A percentile compares a stretch with the other conserved stretches of the same genome.
Conservation (phyloP, 2,113 vertebrate species). For the Gila orcuttii region DNA sequence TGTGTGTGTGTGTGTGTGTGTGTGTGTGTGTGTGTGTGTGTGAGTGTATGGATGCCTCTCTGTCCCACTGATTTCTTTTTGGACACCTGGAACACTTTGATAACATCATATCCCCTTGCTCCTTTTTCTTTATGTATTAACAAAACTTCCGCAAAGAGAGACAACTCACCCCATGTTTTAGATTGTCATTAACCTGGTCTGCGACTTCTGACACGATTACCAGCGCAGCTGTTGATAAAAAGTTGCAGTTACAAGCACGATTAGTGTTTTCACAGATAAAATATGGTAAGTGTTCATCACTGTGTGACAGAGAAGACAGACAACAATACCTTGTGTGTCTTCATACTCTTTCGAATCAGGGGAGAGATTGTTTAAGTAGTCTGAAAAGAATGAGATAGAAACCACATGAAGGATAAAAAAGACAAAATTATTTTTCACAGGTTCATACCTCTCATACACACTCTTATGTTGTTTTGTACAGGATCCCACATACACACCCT, state of each 20-base stretch:
- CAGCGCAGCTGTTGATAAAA: slow-evolving; percentile 82
- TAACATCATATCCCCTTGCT: slow-evolving; percentile 65
- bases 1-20: slow-evolving; percentile 1
- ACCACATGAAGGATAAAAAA: slow-evolving; percentile 17
- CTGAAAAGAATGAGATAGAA: slow-evolving; percentile 72
- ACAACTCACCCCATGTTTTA: slow-evolving; percentile 93
- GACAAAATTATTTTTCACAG: neutral
- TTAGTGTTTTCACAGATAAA: neutral
- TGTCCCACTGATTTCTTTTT: slow-evolving; percentile 54
- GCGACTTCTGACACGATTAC: slow-evolving; percentile 88
- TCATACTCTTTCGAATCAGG: slow-evolving; percentile 95
- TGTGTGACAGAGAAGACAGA: neutral
- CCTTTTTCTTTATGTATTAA: slow-evolving; percentile 53
- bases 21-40: slow-evolving; percentile 30
- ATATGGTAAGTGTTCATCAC: neutral
- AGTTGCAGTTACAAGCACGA: slow-evolving; percentile 8
- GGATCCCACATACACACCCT: neutral
- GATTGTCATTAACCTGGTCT: slow-evolving; percentile 89
- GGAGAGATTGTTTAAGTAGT: slow-evolving; percentile 97
- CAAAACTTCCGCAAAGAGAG: neutral
- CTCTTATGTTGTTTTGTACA: neutral
- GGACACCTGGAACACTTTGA: slow-evolving; percentile 70
- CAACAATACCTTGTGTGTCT: slow-evolving; percentile 87
- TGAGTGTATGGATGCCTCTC: slow-evolving; percentile 56
- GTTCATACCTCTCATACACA: neutral